phyloP scores from a whole-genome alignment of 2,113 vertebrate species.

The Phainopepla nitens region DNA sequence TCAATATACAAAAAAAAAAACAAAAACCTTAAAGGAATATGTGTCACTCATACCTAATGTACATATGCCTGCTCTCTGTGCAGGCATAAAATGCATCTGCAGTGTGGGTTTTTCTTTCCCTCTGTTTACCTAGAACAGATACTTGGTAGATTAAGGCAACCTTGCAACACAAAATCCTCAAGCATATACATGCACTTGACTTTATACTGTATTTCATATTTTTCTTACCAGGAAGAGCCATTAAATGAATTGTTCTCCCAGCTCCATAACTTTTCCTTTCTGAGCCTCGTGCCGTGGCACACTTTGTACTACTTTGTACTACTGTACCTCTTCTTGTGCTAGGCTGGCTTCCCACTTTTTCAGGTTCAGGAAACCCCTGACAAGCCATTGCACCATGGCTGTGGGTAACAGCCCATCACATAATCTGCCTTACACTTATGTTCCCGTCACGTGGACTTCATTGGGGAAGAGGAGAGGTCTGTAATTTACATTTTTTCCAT shows the following conservation, averaged over 20 bases:
- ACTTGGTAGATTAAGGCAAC: background rate
- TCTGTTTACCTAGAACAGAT: background rate
- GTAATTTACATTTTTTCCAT: background rate
- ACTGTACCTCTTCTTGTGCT: background rate
- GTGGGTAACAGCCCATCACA: background rate
- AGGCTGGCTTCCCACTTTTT: background rate
- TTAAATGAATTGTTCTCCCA: background rate
- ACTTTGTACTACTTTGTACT: background rate
- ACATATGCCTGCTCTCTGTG: background rate
- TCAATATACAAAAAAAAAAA: background rate
- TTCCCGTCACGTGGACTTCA: background rate
- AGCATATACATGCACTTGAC: background rate
- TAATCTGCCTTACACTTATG: background rate
- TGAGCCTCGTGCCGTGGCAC: background rate
- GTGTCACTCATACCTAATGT: background rate
- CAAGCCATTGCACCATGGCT: background rate
- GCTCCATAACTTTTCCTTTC: background rate
- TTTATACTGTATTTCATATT: background rate
- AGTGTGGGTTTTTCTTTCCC: accelerated
- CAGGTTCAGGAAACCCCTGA: background rate
- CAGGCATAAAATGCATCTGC: background rate
- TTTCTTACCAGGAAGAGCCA: background rate
- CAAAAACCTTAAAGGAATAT: background rate
- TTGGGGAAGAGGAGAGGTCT: background rate
- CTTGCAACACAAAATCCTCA: background rate